Evolutionary conservation across 2,113 vertebrate genomes (phyloP), one percentile per base, ranked within the genome.

Genomic region (Poeciliopsis retropinna): DNA sequence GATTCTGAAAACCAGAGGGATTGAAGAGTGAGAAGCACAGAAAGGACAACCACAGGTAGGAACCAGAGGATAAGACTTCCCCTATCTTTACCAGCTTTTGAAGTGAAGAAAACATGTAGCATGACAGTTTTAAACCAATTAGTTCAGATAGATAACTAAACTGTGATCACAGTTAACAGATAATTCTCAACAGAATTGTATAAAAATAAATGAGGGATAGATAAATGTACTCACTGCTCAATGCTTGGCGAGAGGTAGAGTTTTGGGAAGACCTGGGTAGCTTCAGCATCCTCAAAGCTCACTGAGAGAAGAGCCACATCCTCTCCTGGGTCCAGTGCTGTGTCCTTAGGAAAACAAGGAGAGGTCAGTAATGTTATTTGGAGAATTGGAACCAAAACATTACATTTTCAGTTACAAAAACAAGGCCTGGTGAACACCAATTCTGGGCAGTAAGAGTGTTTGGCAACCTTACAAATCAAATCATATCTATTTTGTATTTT

Each of bases 251-350:
- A 99, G 64, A 99, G 93, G 89, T 96, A 99, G 60, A 99, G 94
- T 85, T 98, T 99, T 5, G 97, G 97, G 79, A 97, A 97, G 83
- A 99, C 98, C 81, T 99, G 97, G 77, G 97, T 97, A 70, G 97
- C 98, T 91, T 99, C 98, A n/a, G 97, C 94, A 13, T 99, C 98
- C 83, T 99, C 97, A 87, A 99, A 99, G 87, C 97, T 99, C 82
- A 99, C 97, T 0, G 97, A 98, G 22, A 99, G 96, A 73, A 99
- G 96, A 27, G 97, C 97, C 77, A 98, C 96, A 39, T 99, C 97
- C 92, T 99, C 98, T 75, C 97, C 98, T 3, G 98, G 98, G 87
- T 99, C 98, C 95, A 99, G 91, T 27, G 95, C 95, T 60, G 96
- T 96, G 92, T 99, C 97, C 98, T 99, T 88, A 41, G 51, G 87